Evolutionary conservation across 2,797 vertebrate species (phyloP).

Genomic region (Tadarida brasiliensis): DNA sequence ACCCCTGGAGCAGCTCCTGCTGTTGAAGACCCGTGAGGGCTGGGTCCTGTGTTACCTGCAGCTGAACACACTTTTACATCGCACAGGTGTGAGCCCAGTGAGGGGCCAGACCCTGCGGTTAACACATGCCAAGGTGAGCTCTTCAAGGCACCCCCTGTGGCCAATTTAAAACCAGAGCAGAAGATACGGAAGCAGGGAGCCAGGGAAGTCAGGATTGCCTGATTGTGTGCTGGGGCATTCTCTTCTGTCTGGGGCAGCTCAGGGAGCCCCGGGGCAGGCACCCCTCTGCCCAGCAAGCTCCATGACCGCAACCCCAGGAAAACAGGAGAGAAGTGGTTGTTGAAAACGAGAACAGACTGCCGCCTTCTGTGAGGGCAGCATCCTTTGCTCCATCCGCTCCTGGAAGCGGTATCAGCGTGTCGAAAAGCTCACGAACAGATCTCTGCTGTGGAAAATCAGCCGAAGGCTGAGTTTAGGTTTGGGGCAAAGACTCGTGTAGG

Average conservation of each 20-base stretch:
- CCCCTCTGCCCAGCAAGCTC: too few relatives aligned
- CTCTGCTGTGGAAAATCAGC: background rate
- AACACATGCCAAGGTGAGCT: background rate
- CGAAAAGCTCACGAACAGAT: background rate
- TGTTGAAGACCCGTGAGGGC: accelerated
- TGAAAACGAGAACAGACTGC: background rate
- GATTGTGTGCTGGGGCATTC: accelerated
- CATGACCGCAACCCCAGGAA: background rate
- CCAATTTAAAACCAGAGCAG: background rate
- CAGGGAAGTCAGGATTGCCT: accelerated
- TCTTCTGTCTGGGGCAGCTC: background rate
- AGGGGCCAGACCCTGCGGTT: background rate
- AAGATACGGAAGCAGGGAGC: accelerated
- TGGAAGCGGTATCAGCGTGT: background rate
- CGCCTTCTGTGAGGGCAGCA: background rate
- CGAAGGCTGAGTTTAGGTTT: background rate
- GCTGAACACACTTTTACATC: background rate
- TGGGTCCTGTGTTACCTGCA: background rate
- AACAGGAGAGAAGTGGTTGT: too few relatives aligned
- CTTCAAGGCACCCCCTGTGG: background rate
- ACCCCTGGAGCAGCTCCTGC: accelerated
- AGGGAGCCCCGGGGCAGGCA: accelerated
- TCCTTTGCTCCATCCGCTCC: accelerated
- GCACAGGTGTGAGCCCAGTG: accelerated
- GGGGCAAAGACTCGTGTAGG: background rate